Percentiles rank a stretch among this genome's conserved stretches.
phyloP scores from a whole-genome alignment of 2,888 invertebrate genomes.

The Sarcophaga rosellei region DNA sequence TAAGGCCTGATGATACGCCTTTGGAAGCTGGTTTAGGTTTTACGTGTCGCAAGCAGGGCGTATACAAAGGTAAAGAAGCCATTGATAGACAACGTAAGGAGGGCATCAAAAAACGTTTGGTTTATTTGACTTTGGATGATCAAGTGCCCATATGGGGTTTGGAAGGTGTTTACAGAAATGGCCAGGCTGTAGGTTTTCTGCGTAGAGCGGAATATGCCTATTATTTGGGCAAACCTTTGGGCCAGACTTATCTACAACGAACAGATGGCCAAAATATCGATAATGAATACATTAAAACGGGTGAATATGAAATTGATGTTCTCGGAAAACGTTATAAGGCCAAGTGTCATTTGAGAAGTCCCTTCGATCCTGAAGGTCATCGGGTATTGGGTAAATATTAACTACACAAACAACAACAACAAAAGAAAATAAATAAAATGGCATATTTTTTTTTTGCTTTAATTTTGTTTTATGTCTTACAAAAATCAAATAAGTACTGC shows the following conservation, averaged over 20 bases:
- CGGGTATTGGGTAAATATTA: slow-evolving; percentile 87
- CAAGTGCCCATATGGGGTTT: slow-evolving; percentile 91
- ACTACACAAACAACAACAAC: background rate
- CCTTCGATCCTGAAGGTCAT: slow-evolving; percentile 91
- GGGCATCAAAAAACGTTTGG: slow-evolving; percentile 88
- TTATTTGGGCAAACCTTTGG: slow-evolving; percentile 83
- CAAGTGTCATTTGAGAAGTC: slow-evolving; percentile 86
- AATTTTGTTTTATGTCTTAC: background rate
- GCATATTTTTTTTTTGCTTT: background rate
- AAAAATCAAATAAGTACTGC: background rate
- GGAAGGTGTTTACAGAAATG: slow-evolving; percentile 92
- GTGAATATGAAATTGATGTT: slow-evolving; percentile 90
- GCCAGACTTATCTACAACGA: slow-evolving; percentile 83
- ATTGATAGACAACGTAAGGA: slow-evolving; percentile 85
- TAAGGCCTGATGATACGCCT: slow-evolving; percentile 92
- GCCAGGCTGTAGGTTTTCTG: slow-evolving; percentile 89
- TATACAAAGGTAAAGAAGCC: slow-evolving; percentile 89
- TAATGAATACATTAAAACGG: slow-evolving; percentile 85
- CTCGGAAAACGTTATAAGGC: slow-evolving; percentile 89
- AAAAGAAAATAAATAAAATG: slow-evolving; percentile 19
- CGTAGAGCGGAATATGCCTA: slow-evolving; percentile 91
- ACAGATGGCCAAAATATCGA: slow-evolving; percentile 85
- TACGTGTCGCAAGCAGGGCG: slow-evolving; percentile 89
- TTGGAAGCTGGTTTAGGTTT: slow-evolving; percentile 91
- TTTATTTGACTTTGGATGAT: slow-evolving; percentile 87